Evolutionary conservation across 2,888 invertebrate genomes (phyloP), one percentile per base, ranked within the genome.

Genomic region (Urechis unicinctus): DNA sequence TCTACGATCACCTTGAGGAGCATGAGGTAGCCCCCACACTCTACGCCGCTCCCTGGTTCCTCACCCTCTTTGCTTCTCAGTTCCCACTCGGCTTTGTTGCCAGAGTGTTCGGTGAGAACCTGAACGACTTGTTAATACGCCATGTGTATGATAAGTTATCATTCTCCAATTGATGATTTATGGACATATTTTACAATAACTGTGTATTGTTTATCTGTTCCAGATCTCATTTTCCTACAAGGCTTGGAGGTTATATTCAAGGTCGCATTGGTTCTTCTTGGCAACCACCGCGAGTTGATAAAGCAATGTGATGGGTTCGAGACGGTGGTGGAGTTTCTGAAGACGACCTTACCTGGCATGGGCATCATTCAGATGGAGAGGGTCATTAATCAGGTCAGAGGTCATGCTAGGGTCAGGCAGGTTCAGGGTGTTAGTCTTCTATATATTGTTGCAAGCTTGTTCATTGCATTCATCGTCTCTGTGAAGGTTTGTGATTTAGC

Each of bases 1-100:
- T 96, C 43, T 92, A 94, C 78, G 83, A 85, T 3, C 93, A 93
- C 79, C 83, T 95, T 63, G 81, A 82, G 64, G 67, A 68, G 44
- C 85, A 93, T 72, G 95, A 96, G 79, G 90, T 96, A 4, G 88
- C 91, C 0, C 94, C 95, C 0, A 93, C 94, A 0, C 80, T 96
- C 3, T 96, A 95, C 77, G 95, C 95, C 0, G 95, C 96, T 0
- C 95, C 96, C 0, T 96, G 96, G 96, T 87, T 96, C 73, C 83
- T 96, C 2, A 96, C 96, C 0, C 81, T 93, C 36, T 96, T 96
- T 80, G 93, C 96, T 44, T 95, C 95, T 52, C 94, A 95, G 79
- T 96, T 96, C 77, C 93, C 95, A 0, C 80, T 96, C 24, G 95
- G 94, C 1, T 95, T 96, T 79, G 95, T 95, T 24, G 89, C 92